phyloP scores from a whole-genome alignment of 2,797 vertebrate species.

The Tokudaia tokunoshimensis region DNA sequence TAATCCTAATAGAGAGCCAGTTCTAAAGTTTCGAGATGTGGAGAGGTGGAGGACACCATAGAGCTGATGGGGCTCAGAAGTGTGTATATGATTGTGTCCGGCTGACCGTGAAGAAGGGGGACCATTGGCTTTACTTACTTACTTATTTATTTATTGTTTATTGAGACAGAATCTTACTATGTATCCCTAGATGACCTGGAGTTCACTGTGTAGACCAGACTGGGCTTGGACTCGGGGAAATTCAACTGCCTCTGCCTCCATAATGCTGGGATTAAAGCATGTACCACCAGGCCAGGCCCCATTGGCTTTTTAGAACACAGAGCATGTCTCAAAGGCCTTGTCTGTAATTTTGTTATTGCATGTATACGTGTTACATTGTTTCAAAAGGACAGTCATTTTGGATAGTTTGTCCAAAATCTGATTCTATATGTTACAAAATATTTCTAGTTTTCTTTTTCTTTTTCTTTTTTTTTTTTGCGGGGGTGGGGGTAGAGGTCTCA shows the following conservation, averaged over 20 bases:
- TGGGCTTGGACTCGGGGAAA: background rate
- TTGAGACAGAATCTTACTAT: background rate
- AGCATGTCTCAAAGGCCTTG: background rate
- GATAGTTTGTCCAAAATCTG: background rate
- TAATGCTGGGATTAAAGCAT: too few relatives aligned
- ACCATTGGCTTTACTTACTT: background rate
- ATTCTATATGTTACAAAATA: background rate
- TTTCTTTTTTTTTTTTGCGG: background rate
- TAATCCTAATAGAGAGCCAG: background rate
- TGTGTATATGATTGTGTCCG: constrained; percentile 2
- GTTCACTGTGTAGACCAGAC: background rate
- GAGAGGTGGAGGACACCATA: background rate
- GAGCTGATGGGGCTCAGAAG: background rate
- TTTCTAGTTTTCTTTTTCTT: background rate
- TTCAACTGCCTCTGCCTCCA: background rate
- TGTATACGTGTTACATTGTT: background rate
- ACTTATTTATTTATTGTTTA: background rate
- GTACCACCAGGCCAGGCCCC: background rate
- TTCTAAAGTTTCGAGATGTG: background rate
- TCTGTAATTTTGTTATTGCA: constrained; percentile 47
- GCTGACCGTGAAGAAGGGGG: background rate
- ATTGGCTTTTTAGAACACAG: background rate
- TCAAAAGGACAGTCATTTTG: constrained; percentile 25
- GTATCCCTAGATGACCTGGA: background rate
- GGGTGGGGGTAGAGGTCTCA: rapidly evolving